Base-by-base conservation (phyloP, 2,113 vertebrate species). In the Gnathonemus echidnorhynchus region DNA sequence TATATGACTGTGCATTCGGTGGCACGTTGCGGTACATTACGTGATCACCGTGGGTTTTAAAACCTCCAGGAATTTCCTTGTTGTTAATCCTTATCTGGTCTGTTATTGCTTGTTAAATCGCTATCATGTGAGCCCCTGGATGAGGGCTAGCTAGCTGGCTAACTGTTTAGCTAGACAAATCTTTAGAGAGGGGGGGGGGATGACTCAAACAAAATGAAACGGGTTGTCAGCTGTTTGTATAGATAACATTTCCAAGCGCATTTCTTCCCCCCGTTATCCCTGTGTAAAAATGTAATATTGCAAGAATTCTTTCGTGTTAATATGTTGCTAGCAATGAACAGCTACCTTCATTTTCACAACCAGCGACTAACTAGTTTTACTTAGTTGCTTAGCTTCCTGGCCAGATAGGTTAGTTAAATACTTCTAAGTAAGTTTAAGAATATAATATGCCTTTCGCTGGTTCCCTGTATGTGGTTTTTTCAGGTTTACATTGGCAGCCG, bases 151-250 rank as follows among this genome's bases (percentile, higher is more conserved):
- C 83, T 85, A 85, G 39, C 45, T 24, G 17, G 83, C 83, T 85
- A 85, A 42, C 42, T 24, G 83, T 85, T 85, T 85, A 85, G 83
- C 83, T 48, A 48, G 83, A 85, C 42, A 45, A 48, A 46, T 85
- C 83, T 48, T 85, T 85, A 5, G 39, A 4, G 42, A 6, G 3
- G 77, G 42, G 80, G 45, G 35, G 45, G 83, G 83, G 21, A 85
- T 85, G 83, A 85, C 83, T 85, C 74, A 80, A 85, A 85, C 45
- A 85, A 85, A 85, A 85, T 48, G 83, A 85, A 45, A 85, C 39
- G 83, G 45, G 21, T 85, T 85, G 83, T 85, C 83, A 48, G 83
- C 83, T 85, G 42, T 85, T 85, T 85, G 19, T 10, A 48, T 48
- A 48, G 83, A 45, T 45, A 85, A 45, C 45, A 85, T 85, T 85